Percentiles rank a stretch among this genome's conserved stretches.
Conservation (phyloP, 2,113 vertebrate species). For the Grammomys dolichurus region DNA sequence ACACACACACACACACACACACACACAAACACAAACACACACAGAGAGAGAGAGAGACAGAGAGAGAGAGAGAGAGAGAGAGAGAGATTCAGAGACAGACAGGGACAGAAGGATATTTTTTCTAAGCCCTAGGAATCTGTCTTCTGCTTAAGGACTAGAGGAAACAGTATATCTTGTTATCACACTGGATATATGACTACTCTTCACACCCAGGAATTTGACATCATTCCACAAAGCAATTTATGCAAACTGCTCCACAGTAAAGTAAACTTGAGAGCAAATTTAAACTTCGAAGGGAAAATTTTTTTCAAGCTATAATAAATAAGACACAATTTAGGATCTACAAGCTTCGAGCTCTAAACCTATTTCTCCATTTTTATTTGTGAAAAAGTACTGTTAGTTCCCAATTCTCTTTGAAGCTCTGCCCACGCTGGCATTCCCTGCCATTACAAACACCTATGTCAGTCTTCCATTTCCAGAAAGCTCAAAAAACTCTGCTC, state of each 20-base stretch:
- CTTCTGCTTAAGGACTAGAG: not conserved
- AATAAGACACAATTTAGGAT: not conserved
- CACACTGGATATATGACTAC: not conserved
- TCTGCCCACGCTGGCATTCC: constrained; percentile 8
- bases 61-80: not conserved
- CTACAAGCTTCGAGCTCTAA: not conserved
- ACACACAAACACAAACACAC: not conserved
- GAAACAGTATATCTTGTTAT: not conserved
- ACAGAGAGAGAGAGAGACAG: not conserved
- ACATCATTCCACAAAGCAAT: constrained; percentile 39
- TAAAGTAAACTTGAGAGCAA: constrained; percentile 9
- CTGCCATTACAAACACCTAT: not conserved
- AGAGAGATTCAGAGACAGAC: fast-evolving
- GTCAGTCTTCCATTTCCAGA: constrained; percentile 31
- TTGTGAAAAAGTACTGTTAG: constrained; percentile 10
- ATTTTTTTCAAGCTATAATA: not conserved
- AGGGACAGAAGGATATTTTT: not conserved
- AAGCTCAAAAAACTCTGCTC: not conserved
- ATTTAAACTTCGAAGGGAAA: constrained; percentile 36
- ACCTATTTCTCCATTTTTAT: constrained; percentile 37
- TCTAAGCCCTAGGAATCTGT: not conserved
- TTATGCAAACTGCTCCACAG: constrained; percentile 16
- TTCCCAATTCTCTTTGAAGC: constrained; percentile 68
- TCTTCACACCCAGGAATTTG: constrained; percentile 4
- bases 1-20: not conserved